Evolutionary conservation across 2,113 vertebrate genomes (phyloP).

Genomic region (Ammodytes dubius): DNA sequence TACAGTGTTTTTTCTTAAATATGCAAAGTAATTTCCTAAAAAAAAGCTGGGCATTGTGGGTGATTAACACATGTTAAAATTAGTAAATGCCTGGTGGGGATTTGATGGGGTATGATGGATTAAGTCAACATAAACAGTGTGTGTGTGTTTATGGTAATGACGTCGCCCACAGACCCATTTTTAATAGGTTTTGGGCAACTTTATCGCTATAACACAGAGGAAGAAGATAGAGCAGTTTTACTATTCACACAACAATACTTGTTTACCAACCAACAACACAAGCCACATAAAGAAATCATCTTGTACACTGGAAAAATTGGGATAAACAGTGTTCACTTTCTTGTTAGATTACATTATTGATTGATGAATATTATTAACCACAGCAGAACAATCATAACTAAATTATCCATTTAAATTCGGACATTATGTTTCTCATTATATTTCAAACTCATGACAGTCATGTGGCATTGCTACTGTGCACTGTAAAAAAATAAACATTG

Average conservation of each 20-base stretch:
- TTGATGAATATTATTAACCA: neutral
- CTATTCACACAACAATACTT: no score
- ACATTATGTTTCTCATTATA: neutral
- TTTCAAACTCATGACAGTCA: neutral
- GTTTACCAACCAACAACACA: neutral
- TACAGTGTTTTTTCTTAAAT: no score
- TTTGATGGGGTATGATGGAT: no score
- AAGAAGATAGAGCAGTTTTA: neutral
- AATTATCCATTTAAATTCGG: neutral
- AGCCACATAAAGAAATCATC: neutral
- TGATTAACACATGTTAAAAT: neutral
- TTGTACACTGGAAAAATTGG: neutral
- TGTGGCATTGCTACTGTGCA: neutral
- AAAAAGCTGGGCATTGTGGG: neutral
- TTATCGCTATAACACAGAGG: no score
- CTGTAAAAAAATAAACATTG: no score
- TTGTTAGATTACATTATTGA: neutral
- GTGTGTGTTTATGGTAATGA: no score
- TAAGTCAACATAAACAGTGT: no score
- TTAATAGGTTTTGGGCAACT: no score
- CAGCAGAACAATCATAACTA: neutral
- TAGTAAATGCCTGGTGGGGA: neutral
- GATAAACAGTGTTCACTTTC: neutral
- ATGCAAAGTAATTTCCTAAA: no score
- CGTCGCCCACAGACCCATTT: no score